Evolutionary conservation across 2,797 vertebrate species (phyloP).

Genomic region (Peromyscus aztecus): DNA sequence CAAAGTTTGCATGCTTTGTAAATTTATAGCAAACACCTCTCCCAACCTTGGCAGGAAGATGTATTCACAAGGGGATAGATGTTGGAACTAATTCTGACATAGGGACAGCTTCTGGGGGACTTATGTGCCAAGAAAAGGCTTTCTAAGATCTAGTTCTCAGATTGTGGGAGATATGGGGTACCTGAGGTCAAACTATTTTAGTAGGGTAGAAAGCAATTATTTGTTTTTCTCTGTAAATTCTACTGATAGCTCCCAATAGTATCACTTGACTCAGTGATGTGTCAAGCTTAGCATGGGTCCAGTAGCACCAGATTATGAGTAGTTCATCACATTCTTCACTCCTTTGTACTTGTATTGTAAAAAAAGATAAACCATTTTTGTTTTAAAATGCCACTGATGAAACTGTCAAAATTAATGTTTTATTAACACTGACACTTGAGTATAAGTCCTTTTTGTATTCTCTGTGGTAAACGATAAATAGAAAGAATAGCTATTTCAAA

Average conservation of each 20-base stretch:
- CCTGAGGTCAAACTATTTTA: slow-evolving; percentile 22
- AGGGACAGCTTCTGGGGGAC: not conserved
- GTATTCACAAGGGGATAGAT: not conserved
- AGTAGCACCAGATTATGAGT: not conserved
- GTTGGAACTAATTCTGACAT: not conserved
- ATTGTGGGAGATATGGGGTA: not conserved
- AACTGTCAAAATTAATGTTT: slow-evolving; percentile 30
- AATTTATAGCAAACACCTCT: not conserved
- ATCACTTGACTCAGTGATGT: not conserved
- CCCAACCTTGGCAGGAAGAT: not conserved
- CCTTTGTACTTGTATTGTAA: not conserved
- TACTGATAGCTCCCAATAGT: not conserved
- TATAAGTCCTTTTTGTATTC: slow-evolving; percentile 44
- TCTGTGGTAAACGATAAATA: not conserved
- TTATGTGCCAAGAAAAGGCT: not conserved
- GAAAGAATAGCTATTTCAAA: not conserved
- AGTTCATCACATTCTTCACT: not conserved
- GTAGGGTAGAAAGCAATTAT: not conserved
- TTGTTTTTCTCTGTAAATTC: not conserved
- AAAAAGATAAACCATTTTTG: not conserved
- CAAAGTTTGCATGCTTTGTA: not conserved
- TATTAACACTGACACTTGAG: not conserved
- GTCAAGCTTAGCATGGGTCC: not conserved
- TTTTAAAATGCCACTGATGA: slow-evolving; percentile 4
- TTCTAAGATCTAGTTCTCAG: not conserved